A percentile compares a stretch with the other conserved stretches of the same genome.
Conservation (phyloP, 2,797 vertebrate species). For the Threskiornis aethiopicus region DNA sequence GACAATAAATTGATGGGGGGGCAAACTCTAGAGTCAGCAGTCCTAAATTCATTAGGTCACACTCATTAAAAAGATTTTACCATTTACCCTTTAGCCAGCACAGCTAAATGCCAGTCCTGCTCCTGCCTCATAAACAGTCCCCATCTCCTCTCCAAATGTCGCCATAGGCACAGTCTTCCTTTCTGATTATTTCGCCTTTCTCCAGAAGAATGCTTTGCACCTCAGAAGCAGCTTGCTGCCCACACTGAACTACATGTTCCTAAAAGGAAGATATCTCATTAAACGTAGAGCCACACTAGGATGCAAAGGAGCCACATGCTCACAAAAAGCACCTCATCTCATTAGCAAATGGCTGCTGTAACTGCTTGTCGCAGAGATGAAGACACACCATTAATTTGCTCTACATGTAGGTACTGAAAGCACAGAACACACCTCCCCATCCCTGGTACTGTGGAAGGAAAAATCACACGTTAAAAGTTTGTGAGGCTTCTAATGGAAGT, state of each 20-base stretch:
- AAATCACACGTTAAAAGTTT: neutral
- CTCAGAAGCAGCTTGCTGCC: neutral
- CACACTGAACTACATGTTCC: neutral
- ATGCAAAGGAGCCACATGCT: neutral
- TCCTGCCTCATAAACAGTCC: neutral
- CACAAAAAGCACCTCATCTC: neutral
- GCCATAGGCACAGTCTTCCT: neutral
- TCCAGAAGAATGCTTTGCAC: neutral
- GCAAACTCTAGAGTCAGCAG: neutral
- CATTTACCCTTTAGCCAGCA: neutral
- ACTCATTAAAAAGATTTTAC: neutral
- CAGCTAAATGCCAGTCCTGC: neutral
- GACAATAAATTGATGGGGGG: neutral
- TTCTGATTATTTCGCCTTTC: neutral
- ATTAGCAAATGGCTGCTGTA: neutral
- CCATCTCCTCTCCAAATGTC: neutral
- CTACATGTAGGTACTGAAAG: neutral
- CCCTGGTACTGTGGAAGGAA: neutral
- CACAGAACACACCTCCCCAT: neutral
- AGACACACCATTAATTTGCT: neutral
- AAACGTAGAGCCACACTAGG: neutral
- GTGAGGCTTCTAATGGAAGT: neutral
- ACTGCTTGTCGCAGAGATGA: neutral
- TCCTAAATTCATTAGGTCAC: neutral
- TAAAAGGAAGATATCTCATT: neutral